Conservation (phyloP, 2,113 vertebrate genomes). For the Potamarius usumacintae region DNA sequence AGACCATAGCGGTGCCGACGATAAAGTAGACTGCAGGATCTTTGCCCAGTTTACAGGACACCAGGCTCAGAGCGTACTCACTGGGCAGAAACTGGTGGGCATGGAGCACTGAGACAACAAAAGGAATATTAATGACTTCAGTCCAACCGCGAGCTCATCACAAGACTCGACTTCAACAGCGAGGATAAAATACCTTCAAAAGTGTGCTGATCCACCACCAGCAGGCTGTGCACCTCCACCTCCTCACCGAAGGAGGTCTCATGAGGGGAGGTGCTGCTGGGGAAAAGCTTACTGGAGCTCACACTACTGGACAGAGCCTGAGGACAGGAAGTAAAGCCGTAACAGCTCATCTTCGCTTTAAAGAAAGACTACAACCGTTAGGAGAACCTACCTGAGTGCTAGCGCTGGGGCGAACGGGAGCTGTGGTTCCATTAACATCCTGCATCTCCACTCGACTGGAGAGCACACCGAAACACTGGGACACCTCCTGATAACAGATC, state of each 20-base stretch:
- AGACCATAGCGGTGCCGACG: conserved; percentile 97
- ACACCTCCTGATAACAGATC: conserved; percentile 98
- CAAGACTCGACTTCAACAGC: too few species aligned
- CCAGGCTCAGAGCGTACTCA: conserved; percentile 94
- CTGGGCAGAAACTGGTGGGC: conserved; percentile 97
- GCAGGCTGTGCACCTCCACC: conserved; percentile 96
- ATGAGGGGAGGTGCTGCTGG: conserved; percentile 94
- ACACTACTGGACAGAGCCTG: conserved; percentile 96
- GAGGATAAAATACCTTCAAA: conserved; percentile 84
- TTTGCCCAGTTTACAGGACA: conserved; percentile 92
- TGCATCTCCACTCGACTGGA: conserved; percentile 95
- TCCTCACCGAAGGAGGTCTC: conserved; percentile 97
- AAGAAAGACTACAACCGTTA: too few species aligned
- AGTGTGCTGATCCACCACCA: conserved; percentile 98
- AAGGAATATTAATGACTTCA: too few species aligned
- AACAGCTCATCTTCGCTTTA: not conserved
- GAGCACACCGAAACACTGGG: conserved; percentile 95
- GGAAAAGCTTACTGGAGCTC: conserved; percentile 97
- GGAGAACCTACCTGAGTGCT: conserved; percentile 89
- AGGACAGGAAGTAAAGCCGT: not conserved
- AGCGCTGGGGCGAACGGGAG: conserved; percentile 90
- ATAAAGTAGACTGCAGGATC: conserved; percentile 95
- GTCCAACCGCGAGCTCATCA: not conserved
- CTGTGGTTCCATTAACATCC: conserved; percentile 90
- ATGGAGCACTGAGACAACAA: conserved; percentile 80